Evolutionary conservation across 2,113 vertebrate genomes (phyloP).

Genomic region (Urocolius indicus): DNA sequence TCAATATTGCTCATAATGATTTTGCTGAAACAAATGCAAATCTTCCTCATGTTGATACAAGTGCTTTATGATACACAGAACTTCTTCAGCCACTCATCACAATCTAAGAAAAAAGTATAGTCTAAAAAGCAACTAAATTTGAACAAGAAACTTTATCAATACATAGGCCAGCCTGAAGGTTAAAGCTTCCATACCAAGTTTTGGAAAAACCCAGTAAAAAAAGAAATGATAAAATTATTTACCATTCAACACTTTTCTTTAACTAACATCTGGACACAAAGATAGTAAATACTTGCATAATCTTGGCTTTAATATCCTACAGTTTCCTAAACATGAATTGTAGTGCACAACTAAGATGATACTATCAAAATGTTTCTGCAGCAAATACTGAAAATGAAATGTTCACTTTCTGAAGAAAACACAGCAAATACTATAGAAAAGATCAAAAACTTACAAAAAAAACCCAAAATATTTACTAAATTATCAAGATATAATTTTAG

Average conservation of each 20-base stretch:
- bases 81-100: background rate
- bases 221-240: background rate
- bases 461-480: background rate
- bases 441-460: background rate
- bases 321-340: background rate
- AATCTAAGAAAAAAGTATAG: background rate
- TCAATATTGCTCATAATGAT: constrained; percentile 9
- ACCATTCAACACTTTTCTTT: background rate
- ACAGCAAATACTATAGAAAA: background rate
- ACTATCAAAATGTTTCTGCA: background rate
- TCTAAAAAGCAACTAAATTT: background rate
- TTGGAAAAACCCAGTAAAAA: background rate
- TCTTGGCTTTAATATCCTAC: background rate
- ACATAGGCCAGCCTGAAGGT: background rate
- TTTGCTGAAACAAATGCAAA: constrained; percentile 4
- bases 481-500: background rate
- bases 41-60: background rate
- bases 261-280: background rate
- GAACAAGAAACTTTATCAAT: background rate
- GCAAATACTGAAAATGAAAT: background rate
- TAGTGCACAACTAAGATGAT: background rate
- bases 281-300: background rate
- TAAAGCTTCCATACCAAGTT: background rate
- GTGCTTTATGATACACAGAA: background rate
- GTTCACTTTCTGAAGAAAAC: background rate